Evolutionary conservation across 1,140 invertebrate species (phyloP).

Genomic region (Asobara japonica): DNA sequence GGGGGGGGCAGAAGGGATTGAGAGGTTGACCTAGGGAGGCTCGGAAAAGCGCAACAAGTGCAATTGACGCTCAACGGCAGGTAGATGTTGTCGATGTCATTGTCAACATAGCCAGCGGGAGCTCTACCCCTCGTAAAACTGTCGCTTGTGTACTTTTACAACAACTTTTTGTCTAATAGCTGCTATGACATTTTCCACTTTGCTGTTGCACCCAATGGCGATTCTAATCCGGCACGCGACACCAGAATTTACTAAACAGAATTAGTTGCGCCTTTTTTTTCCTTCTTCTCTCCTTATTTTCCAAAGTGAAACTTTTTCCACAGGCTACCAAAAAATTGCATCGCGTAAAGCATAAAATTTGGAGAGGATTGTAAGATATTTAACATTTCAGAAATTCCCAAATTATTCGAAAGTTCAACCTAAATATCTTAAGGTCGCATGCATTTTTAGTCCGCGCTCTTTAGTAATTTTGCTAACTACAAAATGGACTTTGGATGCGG

Average conservation of each 20-base stretch:
- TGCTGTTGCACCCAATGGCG: not conserved
- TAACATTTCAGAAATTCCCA: no score
- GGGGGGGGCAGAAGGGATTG: not conserved
- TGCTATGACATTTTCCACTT: not conserved
- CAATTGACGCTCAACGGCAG: slow-evolving; percentile 40
- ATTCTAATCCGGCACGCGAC: not conserved
- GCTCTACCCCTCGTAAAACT: slow-evolving; percentile 6
- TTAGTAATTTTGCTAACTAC: no score
- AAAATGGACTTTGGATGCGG: no score
- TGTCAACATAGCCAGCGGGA: slow-evolving; percentile 36
- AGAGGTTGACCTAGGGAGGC: not conserved
- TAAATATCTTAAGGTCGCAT: no score
- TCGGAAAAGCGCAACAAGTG: slow-evolving; percentile 44
- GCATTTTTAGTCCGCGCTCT: no score
- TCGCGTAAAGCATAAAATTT: no score
- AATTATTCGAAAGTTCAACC: no score
- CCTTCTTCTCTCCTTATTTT: no score
- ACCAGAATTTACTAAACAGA: slow-evolving; percentile 13
- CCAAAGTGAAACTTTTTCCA: no score
- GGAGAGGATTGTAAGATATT: no score
- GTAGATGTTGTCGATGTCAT: slow-evolving; percentile 45
- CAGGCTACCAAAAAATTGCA: no score
- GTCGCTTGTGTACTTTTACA: not conserved
- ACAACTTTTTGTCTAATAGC: not conserved
- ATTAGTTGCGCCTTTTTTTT: not conserved